Percentiles rank a stretch among this genome's conserved stretches.
Conservation (phyloP, 2,113 vertebrate species). For the Limnothrissa miodon region DNA sequence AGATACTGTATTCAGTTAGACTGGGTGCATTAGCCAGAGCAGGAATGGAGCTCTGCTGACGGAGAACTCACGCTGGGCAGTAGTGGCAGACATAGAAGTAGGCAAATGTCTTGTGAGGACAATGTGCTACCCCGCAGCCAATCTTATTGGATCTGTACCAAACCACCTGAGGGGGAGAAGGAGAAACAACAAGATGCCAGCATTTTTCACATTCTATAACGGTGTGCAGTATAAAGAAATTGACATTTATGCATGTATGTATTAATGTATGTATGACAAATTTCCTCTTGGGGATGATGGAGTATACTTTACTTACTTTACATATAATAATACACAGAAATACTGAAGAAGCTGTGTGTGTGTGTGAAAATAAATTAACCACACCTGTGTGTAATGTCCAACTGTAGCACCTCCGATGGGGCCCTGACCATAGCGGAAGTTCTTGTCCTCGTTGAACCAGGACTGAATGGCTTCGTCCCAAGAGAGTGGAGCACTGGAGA, state of each 20-base stretch:
- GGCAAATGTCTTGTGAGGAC: not conserved
- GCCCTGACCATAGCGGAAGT: not conserved
- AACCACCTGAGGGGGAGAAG: not conserved
- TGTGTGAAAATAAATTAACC: not conserved
- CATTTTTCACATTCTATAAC: too few relatives aligned
- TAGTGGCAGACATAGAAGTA: conserved; percentile 14
- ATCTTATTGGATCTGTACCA: conserved; percentile 7
- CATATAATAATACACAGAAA: not conserved
- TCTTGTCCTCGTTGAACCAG: not conserved
- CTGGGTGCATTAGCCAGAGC: not conserved
- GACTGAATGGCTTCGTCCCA: not conserved
- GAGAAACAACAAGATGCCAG: not conserved
- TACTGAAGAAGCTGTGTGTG: not conserved
- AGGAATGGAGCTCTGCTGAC: not conserved
- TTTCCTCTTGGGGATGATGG: too few relatives aligned
- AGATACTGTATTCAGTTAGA: too few relatives aligned
- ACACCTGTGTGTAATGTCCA: conserved; percentile 2
- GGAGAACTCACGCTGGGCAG: conserved; percentile 1
- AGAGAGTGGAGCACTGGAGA: not conserved
- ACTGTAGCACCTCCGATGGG: not conserved
- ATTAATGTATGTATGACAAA: too few relatives aligned
- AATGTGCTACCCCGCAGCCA: not conserved
- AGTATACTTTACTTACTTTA: too few relatives aligned
- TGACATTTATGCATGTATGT: too few relatives aligned
- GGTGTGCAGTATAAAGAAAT: too few relatives aligned